A percentile compares a stretch with the other conserved stretches of the same genome.
phyloP scores from a whole-genome alignment of 2,113 vertebrate genomes.

The Callocephalon fimbriatum region DNA sequence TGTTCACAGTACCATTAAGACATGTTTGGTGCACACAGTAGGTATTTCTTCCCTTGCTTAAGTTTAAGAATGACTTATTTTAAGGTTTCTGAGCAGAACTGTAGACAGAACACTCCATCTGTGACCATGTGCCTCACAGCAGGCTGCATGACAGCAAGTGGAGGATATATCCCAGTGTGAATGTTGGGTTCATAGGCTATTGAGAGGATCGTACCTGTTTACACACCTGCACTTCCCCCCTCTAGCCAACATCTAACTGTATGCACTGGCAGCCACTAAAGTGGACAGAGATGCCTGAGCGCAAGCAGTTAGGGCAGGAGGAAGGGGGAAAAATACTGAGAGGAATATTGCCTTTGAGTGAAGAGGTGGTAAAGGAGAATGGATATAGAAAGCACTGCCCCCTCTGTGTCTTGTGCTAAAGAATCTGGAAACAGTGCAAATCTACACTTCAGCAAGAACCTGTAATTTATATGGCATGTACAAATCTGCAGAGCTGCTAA shows the following conservation, averaged over 20 bases:
- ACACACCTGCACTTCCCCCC: background rate
- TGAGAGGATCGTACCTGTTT: background rate
- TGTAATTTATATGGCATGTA: background rate
- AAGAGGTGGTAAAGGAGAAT: background rate
- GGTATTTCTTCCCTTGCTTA: background rate
- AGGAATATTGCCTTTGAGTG: background rate
- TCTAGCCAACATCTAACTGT: background rate
- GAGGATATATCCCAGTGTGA: background rate
- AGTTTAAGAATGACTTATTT: background rate
- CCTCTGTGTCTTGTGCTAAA: background rate
- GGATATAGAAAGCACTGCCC: background rate
- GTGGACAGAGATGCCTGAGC: background rate
- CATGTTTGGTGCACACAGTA: background rate
- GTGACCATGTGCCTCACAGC: background rate
- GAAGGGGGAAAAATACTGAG: background rate
- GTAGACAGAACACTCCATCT: background rate
- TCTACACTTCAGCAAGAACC: background rate
- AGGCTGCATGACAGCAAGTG: background rate
- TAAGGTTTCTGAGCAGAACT: background rate
- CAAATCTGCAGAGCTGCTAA: background rate
- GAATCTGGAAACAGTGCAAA: background rate
- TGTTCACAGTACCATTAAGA: background rate
- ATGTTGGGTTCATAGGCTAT: background rate
- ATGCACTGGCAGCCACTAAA: background rate
- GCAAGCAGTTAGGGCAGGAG: background rate